phyloP scores from a whole-genome alignment of 1,140 invertebrate genomes.

The Polyergus mexicanus region DNA sequence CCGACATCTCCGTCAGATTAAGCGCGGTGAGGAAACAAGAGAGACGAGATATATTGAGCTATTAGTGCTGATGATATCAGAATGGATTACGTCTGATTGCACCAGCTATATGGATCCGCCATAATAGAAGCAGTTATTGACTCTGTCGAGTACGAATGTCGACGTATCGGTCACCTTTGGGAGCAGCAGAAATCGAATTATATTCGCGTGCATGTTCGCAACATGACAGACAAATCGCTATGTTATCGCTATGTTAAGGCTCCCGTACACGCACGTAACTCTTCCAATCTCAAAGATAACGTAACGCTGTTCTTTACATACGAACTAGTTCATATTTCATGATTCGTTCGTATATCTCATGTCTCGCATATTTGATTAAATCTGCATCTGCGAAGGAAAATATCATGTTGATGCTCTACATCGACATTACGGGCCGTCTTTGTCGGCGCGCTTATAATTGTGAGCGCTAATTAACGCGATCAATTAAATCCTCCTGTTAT shows the following conservation, averaged over 20 bases:
- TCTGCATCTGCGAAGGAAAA: slow-evolving; percentile 22
- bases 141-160: slow-evolving; percentile 41
- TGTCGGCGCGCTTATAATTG: slow-evolving; percentile 24
- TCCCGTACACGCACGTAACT: slow-evolving; percentile 15
- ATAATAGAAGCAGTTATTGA: slow-evolving; percentile 65
- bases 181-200: slow-evolving; percentile 42
- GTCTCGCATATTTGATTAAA: slow-evolving; percentile 48
- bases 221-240: slow-evolving; percentile 63
- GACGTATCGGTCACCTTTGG: slow-evolving; percentile 66
- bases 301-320: slow-evolving; percentile 33
- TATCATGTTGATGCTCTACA: not conserved
- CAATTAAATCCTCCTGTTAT: slow-evolving; percentile 18
- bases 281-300: slow-evolving; percentile 32
- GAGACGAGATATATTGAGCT: not conserved
- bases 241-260: slow-evolving; percentile 37
- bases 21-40: not conserved
- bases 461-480: slow-evolving; percentile 27
- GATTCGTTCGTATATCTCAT: slow-evolving; percentile 49
- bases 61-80: slow-evolving; percentile 31
- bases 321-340: slow-evolving; percentile 50
- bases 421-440: slow-evolving; percentile 22
- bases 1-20: not conserved
- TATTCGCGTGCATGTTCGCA: slow-evolving; percentile 44
- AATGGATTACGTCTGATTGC: slow-evolving; percentile 38
- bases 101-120: slow-evolving; percentile 24